Conservation (phyloP, 2,113 vertebrate species). For the Campylorhamphus procurvoides region DNA sequence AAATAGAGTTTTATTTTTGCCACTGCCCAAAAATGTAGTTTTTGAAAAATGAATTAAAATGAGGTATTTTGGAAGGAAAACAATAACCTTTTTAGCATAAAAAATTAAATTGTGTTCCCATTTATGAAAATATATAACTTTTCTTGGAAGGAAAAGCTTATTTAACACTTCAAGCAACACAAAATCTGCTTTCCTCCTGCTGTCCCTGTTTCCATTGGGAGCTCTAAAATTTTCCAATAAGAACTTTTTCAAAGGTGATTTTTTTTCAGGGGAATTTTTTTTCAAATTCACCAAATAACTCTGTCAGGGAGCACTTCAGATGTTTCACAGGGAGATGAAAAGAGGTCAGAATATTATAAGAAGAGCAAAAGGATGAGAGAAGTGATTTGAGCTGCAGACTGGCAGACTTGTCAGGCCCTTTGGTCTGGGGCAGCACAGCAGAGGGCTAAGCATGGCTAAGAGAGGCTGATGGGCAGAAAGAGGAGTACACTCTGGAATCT, state of each 20-base stretch:
- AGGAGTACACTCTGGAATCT: no score
- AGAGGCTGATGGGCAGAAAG: not conserved
- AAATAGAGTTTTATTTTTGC: not conserved
- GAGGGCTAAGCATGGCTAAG: fast-evolving
- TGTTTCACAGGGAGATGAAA: not conserved
- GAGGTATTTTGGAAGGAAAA: not conserved
- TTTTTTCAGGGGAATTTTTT: conserved; percentile 8
- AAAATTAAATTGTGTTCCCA: not conserved
- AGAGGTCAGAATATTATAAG: not conserved
- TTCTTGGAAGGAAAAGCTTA: not conserved
- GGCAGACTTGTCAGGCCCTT: not conserved
- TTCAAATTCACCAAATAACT: not conserved
- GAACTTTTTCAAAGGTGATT: not conserved
- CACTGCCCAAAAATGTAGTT: not conserved
- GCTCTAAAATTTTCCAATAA: not conserved
- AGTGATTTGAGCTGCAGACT: not conserved
- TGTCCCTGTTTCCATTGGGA: not conserved
- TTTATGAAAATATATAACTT: not conserved
- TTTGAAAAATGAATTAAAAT: not conserved
- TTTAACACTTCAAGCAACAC: not conserved
- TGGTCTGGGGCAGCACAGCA: not conserved
- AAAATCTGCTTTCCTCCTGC: not conserved
- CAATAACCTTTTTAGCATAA: not conserved
- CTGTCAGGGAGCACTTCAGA: not conserved
- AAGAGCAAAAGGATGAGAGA: not conserved